These are phyloP conservation scores for Hydrolagus colliei DNA, from an alignment of 2,797 vertebrate genomes.

Conservation along the genomic window DNA sequence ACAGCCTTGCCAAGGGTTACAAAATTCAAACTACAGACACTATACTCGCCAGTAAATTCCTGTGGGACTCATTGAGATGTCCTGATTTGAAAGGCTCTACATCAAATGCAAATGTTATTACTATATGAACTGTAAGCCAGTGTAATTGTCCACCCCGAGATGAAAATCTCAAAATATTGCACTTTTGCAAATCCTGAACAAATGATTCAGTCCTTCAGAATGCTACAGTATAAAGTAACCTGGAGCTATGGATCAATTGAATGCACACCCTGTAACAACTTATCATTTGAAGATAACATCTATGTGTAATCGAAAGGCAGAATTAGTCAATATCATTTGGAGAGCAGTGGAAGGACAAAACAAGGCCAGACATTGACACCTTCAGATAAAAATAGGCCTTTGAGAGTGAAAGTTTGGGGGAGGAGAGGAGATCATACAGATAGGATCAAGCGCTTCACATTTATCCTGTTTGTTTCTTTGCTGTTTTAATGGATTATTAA, in stretches of 20 bases:
- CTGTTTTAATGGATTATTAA: slow-evolving; percentile 38
- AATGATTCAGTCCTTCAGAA: slow-evolving; percentile 60
- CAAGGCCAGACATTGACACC: slow-evolving; percentile 39
- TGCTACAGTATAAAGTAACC: slow-evolving; percentile 60
- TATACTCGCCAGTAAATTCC: not conserved
- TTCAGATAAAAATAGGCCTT: slow-evolving; percentile 43
- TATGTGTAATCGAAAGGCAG: slow-evolving; percentile 49
- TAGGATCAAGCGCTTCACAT: slow-evolving; percentile 41
- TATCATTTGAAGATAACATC: slow-evolving; percentile 69
- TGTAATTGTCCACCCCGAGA: not conserved
- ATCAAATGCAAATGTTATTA: not conserved
- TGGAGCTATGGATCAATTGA: slow-evolving; percentile 70
- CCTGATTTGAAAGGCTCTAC: not conserved
- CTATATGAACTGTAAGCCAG: not conserved
- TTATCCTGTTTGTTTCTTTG: slow-evolving; percentile 37
- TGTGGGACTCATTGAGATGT: not conserved
- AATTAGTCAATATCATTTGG: slow-evolving; percentile 46
- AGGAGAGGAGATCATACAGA: slow-evolving; percentile 25
- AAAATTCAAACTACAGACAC: too few species aligned
- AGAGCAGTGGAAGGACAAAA: slow-evolving; percentile 41
- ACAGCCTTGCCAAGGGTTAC: too few species aligned
- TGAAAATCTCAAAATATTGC: not conserved
- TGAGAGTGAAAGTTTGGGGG: slow-evolving; percentile 31
- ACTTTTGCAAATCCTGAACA: not conserved
- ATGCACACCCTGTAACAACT: slow-evolving; percentile 55